Base-by-base conservation (phyloP, 2,113 vertebrate species). In the Phalacrocorax aristotelis region DNA sequence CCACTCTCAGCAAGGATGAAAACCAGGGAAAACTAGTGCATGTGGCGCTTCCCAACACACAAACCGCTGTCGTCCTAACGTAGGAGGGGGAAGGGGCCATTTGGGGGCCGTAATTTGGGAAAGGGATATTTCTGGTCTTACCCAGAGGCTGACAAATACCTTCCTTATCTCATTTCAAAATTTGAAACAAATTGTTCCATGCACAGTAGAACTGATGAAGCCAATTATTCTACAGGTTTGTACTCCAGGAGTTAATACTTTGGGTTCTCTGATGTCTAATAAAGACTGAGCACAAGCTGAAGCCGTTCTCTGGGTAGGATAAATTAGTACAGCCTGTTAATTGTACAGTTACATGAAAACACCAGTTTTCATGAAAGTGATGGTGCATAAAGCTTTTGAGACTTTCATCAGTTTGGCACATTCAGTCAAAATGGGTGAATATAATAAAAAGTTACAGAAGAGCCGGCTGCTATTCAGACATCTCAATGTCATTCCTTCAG, bases 61-160 rank as follows among this genome's bases (percentile, higher is more conserved):
- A 21, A 78, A 72, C 9, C 8, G 12, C 15, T 29, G 8, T 19
- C 17, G 30, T 55, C 36, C 55, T 32, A 22, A 84, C 68, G 42
- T 0, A 72, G 49, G 38, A 80, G 29, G 6, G 15, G 10, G 7
- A 94, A 65, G 8, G 17, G 15, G 25, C 15, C 0, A 0, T 77
- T 27, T 64, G 9, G 5, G 27, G 32, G 17, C 13, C 0, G 4
- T 20, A 57, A 66, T 38, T 78, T 49, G 55, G 34, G 12, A 91
- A 44, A 14, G 11, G 16, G 12, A 72, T 4, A 79, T 36, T 62
- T 27, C 64, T 90, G 17, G 13, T 85, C 52, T 77, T n/a, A n/a
- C 9, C 72, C 30, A 5, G 3, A 80, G 23, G 23, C 36, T 54
- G 19, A 42, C 14, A 64, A 62, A 57, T 6, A 15, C 20, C 34